phyloP scores from a whole-genome alignment of 2,113 vertebrate genomes.

The Columbina picui region DNA sequence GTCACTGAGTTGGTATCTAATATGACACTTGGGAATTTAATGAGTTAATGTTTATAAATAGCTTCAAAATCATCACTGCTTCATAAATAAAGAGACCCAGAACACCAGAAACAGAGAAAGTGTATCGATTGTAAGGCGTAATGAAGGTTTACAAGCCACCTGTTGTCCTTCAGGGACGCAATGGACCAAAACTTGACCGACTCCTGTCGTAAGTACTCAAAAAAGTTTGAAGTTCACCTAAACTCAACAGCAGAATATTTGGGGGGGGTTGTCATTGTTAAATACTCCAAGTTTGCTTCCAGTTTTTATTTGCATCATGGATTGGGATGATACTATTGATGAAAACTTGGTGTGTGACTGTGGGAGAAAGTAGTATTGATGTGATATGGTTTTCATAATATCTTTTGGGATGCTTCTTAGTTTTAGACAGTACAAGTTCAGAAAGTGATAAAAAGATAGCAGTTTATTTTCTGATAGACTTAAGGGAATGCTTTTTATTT shows the following conservation, averaged over 20 bases:
- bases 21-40: slow-evolving; percentile 40
- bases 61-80: slow-evolving; percentile 47
- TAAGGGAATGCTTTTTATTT: background rate
- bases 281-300: background rate
- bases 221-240: background rate
- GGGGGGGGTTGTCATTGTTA: background rate
- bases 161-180: slow-evolving; percentile 25
- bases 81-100: slow-evolving; percentile 64
- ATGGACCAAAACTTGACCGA: slow-evolving; percentile 75
- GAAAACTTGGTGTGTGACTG: background rate
- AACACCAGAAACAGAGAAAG: background rate
- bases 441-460: background rate
- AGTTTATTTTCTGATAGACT: background rate
- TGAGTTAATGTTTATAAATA: slow-evolving; percentile 80
- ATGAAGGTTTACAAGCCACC: slow-evolving; percentile 73
- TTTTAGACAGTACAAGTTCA: background rate
- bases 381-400: accelerated
- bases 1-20: slow-evolving; percentile 31
- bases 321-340: background rate
- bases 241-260: accelerated
- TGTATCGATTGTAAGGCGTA: background rate
- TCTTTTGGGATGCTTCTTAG: background rate
- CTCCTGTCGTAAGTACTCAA: slow-evolving; percentile 76
- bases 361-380: background rate
- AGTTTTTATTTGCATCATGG: background rate